These are phyloP conservation scores for Tipula lateralis DNA, from an alignment of 2,888 invertebrate species.

Conservation along the genomic window DNA sequence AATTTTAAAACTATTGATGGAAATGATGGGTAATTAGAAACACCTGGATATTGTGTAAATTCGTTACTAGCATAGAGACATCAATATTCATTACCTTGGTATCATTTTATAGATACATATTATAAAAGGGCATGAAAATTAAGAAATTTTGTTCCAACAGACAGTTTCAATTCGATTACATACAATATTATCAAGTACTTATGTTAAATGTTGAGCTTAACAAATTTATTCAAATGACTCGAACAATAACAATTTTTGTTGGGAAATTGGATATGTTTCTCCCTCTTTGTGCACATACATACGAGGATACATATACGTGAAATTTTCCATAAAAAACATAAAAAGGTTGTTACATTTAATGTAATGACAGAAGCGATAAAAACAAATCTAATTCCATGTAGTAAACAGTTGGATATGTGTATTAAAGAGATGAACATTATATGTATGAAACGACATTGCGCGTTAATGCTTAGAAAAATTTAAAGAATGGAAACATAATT, in stretches of 20 bases:
- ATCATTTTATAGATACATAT: not conserved
- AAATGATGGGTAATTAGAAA: slow-evolving; percentile 19
- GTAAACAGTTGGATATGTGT: not conserved
- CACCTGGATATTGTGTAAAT: not conserved
- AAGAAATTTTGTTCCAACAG: not conserved
- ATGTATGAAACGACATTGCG: not conserved
- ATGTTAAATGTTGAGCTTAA: not conserved
- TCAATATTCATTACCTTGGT: not conserved
- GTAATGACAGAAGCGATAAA: not conserved
- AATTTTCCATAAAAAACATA: not conserved
- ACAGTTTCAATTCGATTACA: not conserved
- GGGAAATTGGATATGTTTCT: not conserved
- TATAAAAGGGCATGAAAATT: not conserved
- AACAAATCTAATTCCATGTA: not conserved
- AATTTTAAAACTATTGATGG: not conserved
- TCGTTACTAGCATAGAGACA: not conserved
- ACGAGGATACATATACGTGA: not conserved
- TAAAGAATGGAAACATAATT: not conserved
- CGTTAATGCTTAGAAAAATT: not conserved
- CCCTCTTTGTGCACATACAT: not conserved
- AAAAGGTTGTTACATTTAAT: not conserved
- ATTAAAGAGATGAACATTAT: not conserved
- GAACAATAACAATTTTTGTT: not conserved
- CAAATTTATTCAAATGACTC: not conserved
- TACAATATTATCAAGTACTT: not conserved